phyloP scores from a whole-genome alignment of 2,113 vertebrate genomes.

The Astur gentilis region DNA sequence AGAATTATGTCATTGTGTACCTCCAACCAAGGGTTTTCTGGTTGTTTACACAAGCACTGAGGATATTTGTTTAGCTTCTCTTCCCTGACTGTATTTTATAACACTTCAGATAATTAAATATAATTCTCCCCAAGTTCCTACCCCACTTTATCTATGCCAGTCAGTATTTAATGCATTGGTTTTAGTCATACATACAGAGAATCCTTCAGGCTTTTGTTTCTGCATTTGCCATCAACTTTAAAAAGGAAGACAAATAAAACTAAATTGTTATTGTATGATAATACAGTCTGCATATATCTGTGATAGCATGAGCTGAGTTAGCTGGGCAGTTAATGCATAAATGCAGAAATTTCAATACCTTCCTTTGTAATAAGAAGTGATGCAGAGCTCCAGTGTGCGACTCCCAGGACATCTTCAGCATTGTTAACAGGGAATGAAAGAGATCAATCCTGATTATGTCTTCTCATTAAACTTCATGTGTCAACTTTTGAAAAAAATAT shows the following conservation, averaged over 20 bases:
- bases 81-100: not conserved
- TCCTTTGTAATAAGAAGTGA: not conserved
- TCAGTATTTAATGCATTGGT: not conserved
- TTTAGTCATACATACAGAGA: not conserved
- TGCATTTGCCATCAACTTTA: not conserved
- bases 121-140: not conserved
- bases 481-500: not conserved
- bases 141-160: not conserved
- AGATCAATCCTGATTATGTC: not conserved
- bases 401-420: not conserved
- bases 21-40: not conserved
- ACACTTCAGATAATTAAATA: not conserved
- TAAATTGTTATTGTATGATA: not conserved
- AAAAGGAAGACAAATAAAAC: not conserved
- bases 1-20: not conserved
- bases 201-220: not conserved
- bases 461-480: not conserved
- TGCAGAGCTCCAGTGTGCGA: not conserved
- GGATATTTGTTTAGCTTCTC: not conserved
- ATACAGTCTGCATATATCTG: not conserved
- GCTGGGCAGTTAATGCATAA: not conserved
- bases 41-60: not conserved
- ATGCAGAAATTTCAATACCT: not conserved
- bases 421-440: not conserved
- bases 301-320: not conserved